These are phyloP conservation scores for Gymnothorax javanicus DNA, from an alignment of 2,797 vertebrate species.

Conservation along the genomic window DNA sequence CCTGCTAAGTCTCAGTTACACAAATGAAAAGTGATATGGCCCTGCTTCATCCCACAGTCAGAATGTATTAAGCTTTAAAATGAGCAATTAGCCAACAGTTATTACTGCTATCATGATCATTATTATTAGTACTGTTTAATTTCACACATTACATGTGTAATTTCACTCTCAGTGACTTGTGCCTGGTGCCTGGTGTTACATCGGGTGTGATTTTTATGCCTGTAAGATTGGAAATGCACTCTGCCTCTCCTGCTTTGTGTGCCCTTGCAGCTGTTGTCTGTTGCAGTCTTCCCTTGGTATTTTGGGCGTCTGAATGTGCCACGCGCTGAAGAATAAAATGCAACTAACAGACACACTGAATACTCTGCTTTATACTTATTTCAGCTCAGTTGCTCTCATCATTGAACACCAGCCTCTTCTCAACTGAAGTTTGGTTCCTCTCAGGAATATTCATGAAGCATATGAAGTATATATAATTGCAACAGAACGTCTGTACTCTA, in stretches of 20 bases:
- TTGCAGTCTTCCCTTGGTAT: background rate
- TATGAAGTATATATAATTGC: background rate
- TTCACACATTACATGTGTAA: background rate
- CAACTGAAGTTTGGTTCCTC: background rate
- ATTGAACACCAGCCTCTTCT: background rate
- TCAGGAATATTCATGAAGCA: background rate
- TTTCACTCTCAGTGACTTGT: background rate
- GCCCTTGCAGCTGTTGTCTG: slow-evolving; percentile 16
- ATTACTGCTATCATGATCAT: no score
- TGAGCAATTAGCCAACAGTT: background rate
- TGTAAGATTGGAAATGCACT: background rate
- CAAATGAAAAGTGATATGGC: slow-evolving; percentile 3
- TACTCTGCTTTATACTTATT: background rate
- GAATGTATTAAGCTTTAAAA: background rate
- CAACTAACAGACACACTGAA: background rate
- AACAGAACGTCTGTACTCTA: background rate
- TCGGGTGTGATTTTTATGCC: background rate
- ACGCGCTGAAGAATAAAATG: background rate
- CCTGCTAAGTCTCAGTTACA: background rate
- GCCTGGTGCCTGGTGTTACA: background rate
- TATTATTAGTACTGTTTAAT: background rate
- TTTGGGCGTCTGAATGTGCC: background rate
- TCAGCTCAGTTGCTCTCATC: background rate
- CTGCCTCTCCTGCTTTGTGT: background rate
- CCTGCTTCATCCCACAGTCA: background rate